Conservation (phyloP, 37 sponge, comb jelly and placozoan genomes). For the Hormiphora californensis region DNA sequence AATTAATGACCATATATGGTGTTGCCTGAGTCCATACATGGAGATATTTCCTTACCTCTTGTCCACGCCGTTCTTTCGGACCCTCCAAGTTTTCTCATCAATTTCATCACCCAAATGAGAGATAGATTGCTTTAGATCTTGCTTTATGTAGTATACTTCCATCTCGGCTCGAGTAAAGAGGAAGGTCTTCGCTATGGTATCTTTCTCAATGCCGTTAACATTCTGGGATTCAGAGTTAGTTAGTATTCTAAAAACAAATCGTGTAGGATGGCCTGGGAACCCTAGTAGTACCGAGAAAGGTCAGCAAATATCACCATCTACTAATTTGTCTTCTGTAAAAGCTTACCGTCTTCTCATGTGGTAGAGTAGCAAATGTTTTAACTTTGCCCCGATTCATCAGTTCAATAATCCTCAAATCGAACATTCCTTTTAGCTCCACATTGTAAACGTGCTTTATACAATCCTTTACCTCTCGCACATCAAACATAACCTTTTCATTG, state of each 20-base stretch:
- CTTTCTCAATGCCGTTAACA: background rate
- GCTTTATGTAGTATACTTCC: background rate
- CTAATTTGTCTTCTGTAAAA: background rate
- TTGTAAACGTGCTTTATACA: background rate
- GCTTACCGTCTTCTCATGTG: background rate
- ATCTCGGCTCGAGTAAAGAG: background rate
- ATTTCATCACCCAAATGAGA: background rate
- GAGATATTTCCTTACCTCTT: background rate
- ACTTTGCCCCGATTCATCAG: conserved; percentile 1
- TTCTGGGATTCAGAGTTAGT: background rate
- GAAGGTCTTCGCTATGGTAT: background rate
- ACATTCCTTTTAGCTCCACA: background rate
- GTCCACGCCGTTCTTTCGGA: background rate
- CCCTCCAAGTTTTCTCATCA: background rate
- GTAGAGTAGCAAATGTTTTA: background rate
- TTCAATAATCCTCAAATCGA: background rate
- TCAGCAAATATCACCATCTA: background rate
- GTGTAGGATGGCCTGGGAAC: too few species aligned
- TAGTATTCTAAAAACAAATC: background rate
- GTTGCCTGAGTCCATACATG: too few species aligned
- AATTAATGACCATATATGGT: too few species aligned
- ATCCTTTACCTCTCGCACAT: background rate
- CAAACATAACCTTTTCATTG: background rate
- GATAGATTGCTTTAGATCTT: background rate
- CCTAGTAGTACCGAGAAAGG: too few species aligned